A percentile compares a stretch with the other conserved stretches of the same genome.
These are phyloP conservation scores for Cylloceria caligata DNA, from an alignment of 2,888 invertebrate species.

Conservation along the genomic window DNA sequence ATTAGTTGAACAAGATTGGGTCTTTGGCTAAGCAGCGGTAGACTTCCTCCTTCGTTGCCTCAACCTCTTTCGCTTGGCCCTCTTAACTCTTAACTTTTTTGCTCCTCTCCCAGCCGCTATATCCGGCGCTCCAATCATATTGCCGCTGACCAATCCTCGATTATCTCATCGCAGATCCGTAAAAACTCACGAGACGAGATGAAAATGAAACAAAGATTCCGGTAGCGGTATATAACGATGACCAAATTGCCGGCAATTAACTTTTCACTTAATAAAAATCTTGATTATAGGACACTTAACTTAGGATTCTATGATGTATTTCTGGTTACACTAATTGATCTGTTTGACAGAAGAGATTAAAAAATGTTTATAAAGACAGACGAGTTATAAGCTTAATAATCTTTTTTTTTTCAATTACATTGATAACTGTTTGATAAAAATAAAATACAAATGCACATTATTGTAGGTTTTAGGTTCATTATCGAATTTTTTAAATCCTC, in stretches of 20 bases:
- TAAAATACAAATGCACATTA: no score
- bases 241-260: constrained; percentile 39
- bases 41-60: constrained; percentile 51
- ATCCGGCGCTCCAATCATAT: constrained; percentile 47
- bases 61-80: constrained; percentile 36
- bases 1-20: constrained; percentile 81
- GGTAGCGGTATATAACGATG: background rate
- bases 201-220: constrained; percentile 9
- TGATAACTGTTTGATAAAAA: no score
- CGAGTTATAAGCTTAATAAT: background rate
- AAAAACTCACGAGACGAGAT: constrained; percentile 37
- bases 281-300: constrained; percentile 17
- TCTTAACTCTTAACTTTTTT: constrained; percentile 35
- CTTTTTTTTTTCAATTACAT: no score
- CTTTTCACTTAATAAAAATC: constrained; percentile 32
- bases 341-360: background rate
- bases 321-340: background rate
- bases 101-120: constrained; percentile 22
- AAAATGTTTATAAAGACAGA: no score
- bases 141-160: constrained; percentile 54
- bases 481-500: no score
- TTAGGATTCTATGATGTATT: background rate
- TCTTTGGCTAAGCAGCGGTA: constrained; percentile 71
- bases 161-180: constrained; percentile 52
- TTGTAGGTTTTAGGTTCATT: no score